Percentiles rank a stretch among this genome's conserved stretches.
Conservation (phyloP, 2,113 vertebrate genomes). For the Poecile atricapillus region DNA sequence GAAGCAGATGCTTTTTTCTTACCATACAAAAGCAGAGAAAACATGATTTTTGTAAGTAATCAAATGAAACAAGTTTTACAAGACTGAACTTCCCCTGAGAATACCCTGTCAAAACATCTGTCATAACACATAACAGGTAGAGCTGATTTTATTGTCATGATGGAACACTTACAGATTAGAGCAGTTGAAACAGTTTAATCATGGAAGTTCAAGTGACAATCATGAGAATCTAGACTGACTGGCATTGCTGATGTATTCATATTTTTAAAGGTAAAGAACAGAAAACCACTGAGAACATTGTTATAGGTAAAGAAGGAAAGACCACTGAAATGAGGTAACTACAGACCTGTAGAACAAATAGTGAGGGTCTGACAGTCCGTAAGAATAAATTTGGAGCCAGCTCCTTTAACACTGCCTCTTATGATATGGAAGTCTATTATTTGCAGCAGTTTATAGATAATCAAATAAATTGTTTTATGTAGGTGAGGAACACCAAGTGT, state of each 20-base stretch:
- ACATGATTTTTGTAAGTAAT: background rate
- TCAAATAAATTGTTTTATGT: background rate
- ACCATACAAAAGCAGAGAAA: background rate
- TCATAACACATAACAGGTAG: background rate
- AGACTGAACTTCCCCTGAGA: constrained; percentile 4
- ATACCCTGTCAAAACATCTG: constrained; percentile 11
- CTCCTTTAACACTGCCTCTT: background rate
- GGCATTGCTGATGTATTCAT: background rate
- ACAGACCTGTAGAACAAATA: background rate
- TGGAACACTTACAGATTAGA: background rate
- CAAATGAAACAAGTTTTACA: background rate
- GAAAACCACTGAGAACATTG: background rate
- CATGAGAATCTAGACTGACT: background rate
- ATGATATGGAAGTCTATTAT: background rate
- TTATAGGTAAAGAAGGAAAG: background rate
- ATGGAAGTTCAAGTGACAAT: background rate
- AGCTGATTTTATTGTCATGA: constrained; percentile 10
- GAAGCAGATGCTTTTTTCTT: background rate
- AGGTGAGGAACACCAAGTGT: background rate
- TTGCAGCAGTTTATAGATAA: background rate
- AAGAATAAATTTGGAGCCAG: background rate
- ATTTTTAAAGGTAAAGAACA: background rate
- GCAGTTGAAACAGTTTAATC: background rate
- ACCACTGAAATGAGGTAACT: background rate
- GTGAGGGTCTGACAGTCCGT: background rate